These are phyloP conservation scores for Monopis laevigella DNA, from an alignment of 2,888 invertebrate species.

Conservation along the genomic window DNA sequence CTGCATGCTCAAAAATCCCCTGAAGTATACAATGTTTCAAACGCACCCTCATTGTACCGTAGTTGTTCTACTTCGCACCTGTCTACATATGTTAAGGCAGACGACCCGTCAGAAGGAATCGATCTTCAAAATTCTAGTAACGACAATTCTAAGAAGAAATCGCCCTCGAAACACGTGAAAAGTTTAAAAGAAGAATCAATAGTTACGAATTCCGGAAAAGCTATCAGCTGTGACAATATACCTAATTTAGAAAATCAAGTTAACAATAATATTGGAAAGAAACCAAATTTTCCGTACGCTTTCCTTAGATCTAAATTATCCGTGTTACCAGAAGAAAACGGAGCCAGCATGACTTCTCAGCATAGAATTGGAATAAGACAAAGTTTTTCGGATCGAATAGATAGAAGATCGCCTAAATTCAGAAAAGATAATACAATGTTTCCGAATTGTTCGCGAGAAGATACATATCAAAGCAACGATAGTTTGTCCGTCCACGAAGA, in stretches of 20 bases:
- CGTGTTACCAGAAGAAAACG: constrained; percentile 79
- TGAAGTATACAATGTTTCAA: constrained; percentile 48
- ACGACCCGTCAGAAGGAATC: constrained; percentile 82
- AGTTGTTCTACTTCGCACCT: constrained; percentile 82
- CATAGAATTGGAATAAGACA: constrained; percentile 57
- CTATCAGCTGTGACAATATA: constrained; percentile 78
- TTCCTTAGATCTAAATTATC: constrained; percentile 80
- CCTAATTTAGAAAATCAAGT: constrained; percentile 65
- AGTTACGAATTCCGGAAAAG: constrained; percentile 64
- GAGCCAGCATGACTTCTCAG: constrained; percentile 57
- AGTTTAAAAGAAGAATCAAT: constrained; percentile 43
- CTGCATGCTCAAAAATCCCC: constrained; percentile 42
- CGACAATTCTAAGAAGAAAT: constrained; percentile 35
- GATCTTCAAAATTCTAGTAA: constrained; percentile 66
- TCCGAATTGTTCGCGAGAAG: constrained; percentile 68
- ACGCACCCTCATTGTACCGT: constrained; percentile 69
- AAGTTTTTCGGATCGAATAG: constrained; percentile 61
- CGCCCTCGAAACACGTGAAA: constrained; percentile 41
- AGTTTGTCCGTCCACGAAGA: constrained; percentile 59
- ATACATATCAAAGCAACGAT: constrained; percentile 65
- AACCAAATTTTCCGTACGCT: constrained; percentile 79
- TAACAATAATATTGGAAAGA: constrained; percentile 59
- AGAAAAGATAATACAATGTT: constrained; percentile 44
- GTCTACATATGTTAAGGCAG: constrained; percentile 79
- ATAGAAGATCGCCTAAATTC: constrained; percentile 54